Percentiles rank a stretch among this genome's conserved stretches.
These are phyloP conservation scores for Carcina quercana DNA, from an alignment of 2,888 invertebrate species.

Conservation along the genomic window DNA sequence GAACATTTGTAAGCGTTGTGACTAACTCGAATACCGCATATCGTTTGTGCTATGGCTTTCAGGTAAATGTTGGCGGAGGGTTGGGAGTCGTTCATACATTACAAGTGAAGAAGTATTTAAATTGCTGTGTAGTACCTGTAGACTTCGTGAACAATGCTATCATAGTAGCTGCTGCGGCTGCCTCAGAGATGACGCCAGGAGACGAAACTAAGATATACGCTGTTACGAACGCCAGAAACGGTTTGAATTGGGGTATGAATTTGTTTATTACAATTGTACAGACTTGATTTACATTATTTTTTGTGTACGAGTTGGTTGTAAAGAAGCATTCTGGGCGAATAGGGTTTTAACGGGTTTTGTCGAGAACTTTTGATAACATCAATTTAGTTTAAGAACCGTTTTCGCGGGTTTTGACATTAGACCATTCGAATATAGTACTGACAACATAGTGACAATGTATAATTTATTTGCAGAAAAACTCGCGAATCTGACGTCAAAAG, in stretches of 20 bases:
- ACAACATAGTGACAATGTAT: too few relatives aligned
- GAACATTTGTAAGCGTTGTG: too few relatives aligned
- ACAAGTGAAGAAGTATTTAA: not conserved
- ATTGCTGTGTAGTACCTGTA: not conserved
- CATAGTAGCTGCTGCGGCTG: not conserved
- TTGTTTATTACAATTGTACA: not conserved
- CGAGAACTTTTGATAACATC: too few relatives aligned
- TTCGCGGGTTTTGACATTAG: too few relatives aligned
- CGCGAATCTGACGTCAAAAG: not conserved
- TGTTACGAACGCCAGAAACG: not conserved
- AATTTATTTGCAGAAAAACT: not conserved
- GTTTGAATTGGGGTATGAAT: not conserved
- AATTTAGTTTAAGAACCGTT: constrained; percentile 1
- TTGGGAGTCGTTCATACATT: not conserved
- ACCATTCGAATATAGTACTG: too few relatives aligned
- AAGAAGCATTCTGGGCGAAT: not conserved
- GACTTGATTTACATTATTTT: too few relatives aligned
- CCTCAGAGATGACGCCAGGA: not conserved
- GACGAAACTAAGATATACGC: not conserved
- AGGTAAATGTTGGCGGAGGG: not conserved
- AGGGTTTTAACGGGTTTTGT: too few relatives aligned
- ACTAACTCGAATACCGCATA: not conserved
- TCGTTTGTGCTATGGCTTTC: too few relatives aligned
- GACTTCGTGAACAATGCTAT: constrained; percentile 5
- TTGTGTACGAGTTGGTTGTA: too few relatives aligned